phyloP scores from a whole-genome alignment of 1,140 invertebrate species.

The Artemia franciscana region DNA sequence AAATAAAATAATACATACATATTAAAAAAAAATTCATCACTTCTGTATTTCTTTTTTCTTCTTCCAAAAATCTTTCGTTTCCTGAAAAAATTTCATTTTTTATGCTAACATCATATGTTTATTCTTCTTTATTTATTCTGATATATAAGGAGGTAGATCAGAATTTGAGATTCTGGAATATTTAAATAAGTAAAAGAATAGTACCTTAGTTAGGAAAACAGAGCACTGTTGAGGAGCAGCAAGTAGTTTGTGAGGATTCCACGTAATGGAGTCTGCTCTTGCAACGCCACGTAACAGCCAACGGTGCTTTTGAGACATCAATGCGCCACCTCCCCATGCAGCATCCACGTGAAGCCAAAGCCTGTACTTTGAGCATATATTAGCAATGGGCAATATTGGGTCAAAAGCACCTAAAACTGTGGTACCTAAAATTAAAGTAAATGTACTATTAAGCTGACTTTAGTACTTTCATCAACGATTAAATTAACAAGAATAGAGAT shows the following conservation, averaged over 20 bases:
- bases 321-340: conserved; percentile 73
- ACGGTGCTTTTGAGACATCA: conserved; percentile 56
- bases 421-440: conserved; percentile 17
- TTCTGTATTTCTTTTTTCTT: no score
- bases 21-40: no score
- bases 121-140: background rate
- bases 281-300: conserved; percentile 47
- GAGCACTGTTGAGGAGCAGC: conserved; percentile 74
- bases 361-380: conserved; percentile 51
- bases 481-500: no score
- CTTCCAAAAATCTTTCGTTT: no score
- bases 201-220: conserved; percentile 39
- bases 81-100: no score
- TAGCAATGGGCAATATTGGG: conserved; percentile 51
- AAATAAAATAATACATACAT: no score
- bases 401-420: conserved; percentile 61
- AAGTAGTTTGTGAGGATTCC: conserved; percentile 80
- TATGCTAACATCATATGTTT: no score
- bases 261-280: conserved; percentile 71
- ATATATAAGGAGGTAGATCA: background rate
- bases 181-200: conserved; percentile 14
- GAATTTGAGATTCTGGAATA: background rate
- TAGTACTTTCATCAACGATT: background rate
- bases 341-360: conserved; percentile 91
- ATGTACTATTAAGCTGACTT: background rate